Evolutionary conservation across 2,113 vertebrate species (phyloP).

Genomic region (Malaclemys terrapin): DNA sequence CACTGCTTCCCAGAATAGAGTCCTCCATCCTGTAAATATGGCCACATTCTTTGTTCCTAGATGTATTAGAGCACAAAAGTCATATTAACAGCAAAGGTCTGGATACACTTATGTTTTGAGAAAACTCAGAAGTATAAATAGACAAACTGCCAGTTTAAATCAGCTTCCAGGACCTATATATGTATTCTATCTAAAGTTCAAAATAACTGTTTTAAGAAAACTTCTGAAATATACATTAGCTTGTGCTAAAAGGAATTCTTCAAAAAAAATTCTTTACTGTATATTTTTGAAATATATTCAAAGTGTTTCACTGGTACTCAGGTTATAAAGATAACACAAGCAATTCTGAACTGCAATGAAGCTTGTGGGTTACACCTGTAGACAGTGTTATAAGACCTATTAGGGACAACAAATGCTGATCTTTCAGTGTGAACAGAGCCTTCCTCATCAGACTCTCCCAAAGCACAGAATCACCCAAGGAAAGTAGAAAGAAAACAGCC

Average conservation of each 20-base stretch:
- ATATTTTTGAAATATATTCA: neutral
- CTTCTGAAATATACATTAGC: neutral
- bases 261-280: neutral
- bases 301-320: neutral
- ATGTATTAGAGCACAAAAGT: neutral
- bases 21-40: neutral
- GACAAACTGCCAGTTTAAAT: accelerated
- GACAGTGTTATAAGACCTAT: slow-evolving; percentile 4
- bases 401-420: neutral
- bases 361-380: slow-evolving; percentile 1
- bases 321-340: neutral
- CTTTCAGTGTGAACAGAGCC: slow-evolving; percentile 40
- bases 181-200: neutral
- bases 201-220: no score
- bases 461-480: slow-evolving; percentile 60
- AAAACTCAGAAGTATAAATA: neutral
- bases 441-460: slow-evolving; percentile 41
- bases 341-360: neutral
- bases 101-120: neutral
- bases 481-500: slow-evolving; percentile 67
- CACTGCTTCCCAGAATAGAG: neutral
- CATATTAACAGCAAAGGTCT: neutral
- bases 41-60: neutral
- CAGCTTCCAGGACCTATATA: accelerated
- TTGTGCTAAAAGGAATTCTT: neutral